Evolutionary conservation across 2,888 invertebrate genomes (phyloP).

Genomic region (Operophtera brumata): DNA sequence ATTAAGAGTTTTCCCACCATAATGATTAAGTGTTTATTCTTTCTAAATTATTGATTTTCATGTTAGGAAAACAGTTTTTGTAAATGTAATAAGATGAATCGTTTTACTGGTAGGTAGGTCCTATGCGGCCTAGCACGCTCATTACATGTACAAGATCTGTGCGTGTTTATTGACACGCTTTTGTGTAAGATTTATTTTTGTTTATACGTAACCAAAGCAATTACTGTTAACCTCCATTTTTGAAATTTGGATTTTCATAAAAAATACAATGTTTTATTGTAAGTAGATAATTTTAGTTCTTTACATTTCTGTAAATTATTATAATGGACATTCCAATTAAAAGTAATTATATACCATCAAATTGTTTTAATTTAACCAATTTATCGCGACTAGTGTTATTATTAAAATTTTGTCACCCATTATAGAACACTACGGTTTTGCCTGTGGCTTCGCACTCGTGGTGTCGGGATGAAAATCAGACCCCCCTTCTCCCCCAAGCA

Average conservation of each 20-base stretch:
- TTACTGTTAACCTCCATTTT: conserved; percentile 61
- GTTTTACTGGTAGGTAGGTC: neutral
- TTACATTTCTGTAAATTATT: conserved; percentile 57
- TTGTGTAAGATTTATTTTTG: conserved; percentile 21
- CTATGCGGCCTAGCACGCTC: neutral
- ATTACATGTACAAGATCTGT: conserved; percentile 14
- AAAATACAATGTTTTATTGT: conserved; percentile 41
- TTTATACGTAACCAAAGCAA: conserved; percentile 59
- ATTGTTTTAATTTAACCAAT: neutral
- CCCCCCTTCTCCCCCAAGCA: too few species aligned
- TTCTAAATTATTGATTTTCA: conserved; percentile 33
- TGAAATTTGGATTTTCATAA: conserved; percentile 44
- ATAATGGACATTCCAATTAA: conserved; percentile 73
- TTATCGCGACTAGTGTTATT: too few species aligned
- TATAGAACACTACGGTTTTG: too few species aligned
- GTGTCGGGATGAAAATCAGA: too few species aligned
- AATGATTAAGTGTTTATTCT: conserved; percentile 32
- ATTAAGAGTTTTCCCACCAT: conserved; percentile 39
- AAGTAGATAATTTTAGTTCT: conserved; percentile 48
- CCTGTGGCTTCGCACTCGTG: too few species aligned
- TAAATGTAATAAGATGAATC: conserved; percentile 13
- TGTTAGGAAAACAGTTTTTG: conserved; percentile 13
- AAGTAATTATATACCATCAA: conserved; percentile 56
- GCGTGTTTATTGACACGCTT: conserved; percentile 18
- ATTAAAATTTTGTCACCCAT: too few species aligned